These are phyloP conservation scores for Jacana jacana DNA, from an alignment of 2,113 vertebrate species.

Conservation along the genomic window DNA sequence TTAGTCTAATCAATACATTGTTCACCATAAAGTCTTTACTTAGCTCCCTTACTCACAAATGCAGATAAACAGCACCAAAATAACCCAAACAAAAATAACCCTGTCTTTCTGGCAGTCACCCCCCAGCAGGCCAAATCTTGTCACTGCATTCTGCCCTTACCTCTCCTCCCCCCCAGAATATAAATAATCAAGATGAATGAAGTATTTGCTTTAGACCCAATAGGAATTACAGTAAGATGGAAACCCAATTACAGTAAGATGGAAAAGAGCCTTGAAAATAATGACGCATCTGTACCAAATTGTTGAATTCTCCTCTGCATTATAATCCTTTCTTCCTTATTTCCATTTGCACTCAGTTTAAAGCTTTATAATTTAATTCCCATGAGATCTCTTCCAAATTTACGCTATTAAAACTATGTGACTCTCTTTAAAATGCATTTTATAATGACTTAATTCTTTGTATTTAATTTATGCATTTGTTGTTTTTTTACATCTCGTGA, in stretches of 20 bases:
- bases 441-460: background rate
- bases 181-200: background rate
- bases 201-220: background rate
- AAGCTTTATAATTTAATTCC: background rate
- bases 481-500: background rate
- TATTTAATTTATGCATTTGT: background rate
- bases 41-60: background rate
- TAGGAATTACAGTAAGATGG: background rate
- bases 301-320: background rate
- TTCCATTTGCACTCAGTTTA: background rate
- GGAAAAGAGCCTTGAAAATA: background rate
- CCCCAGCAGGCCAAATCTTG: background rate
- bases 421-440: background rate
- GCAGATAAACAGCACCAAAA: fast-evolving
- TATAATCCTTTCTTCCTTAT: background rate
- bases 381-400: background rate
- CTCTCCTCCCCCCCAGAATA: too few relatives aligned
- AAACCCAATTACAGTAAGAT: background rate
- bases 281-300: background rate
- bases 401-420: background rate
- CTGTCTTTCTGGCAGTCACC: background rate
- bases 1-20: background rate
- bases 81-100: background rate
- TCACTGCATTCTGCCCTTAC: background rate
- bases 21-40: background rate